Evolutionary conservation across 1,140 invertebrate genomes (phyloP), one percentile per base, ranked within the genome.

Genomic region (Muscidifurax raptorellus): DNA sequence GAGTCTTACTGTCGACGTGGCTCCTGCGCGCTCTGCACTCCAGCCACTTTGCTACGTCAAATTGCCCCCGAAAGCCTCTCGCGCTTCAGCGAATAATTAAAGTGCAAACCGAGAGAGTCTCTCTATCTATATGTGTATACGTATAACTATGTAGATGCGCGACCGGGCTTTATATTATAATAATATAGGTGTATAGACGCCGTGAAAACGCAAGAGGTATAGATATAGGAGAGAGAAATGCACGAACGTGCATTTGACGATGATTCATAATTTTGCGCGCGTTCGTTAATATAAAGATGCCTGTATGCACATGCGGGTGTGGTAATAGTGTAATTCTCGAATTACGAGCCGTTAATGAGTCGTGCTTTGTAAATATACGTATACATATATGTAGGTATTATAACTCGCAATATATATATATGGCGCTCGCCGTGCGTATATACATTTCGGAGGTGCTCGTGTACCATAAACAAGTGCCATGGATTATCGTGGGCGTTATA

Each of bases 1-100:
- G 75, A 79, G 59, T 71, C 76, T 83, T 79, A 78, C 76, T 67
- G 82, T 59, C 59, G 32, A 32, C 30, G 47, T 32, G n/a, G 36
- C 36, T 80, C 59, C 15, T 27, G 22, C 25, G 27, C 71, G 2
- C n/a, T 22, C 71, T 25, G 40, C 52, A 67, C 32, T 74, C 15
- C 2, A 44, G 64, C 47, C 64, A 47, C 69, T 77, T 52, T 77
- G 15, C 82, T 74, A 47, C 71, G 36, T 75, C 71, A 75, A 82
- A 82, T 82, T 82, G 71, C 12, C 30, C 30, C 30, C 80, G 52
- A 75, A 64, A 75, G 71, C 28, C 44, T 32, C 47, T 32, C 47
- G 28, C 30, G 40, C 71, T 52, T 47, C 74, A n/a, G 74, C 59
- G 82, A 83, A 69, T 77, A 83, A 83, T 83, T 83, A 77, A 77